Evolutionary conservation across 1,140 invertebrate genomes (phyloP).

Genomic region (Branchinecta lindahli): DNA sequence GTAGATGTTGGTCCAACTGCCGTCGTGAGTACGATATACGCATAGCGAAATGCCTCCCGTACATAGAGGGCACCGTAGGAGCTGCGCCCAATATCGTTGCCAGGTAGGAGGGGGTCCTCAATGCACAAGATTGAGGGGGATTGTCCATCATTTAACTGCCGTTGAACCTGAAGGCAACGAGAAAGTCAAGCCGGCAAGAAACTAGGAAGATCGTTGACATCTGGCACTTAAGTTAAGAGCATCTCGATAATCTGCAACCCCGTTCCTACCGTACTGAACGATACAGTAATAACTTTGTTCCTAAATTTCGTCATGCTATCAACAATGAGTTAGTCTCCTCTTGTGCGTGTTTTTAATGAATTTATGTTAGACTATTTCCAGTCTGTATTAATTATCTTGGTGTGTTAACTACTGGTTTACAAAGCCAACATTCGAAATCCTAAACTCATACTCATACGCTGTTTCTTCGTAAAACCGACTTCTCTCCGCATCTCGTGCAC

Average conservation of each 20-base stretch:
- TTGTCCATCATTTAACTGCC: constrained; percentile 82
- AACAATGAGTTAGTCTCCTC: too few species aligned
- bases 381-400: too few species aligned
- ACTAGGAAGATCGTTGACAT: neutral
- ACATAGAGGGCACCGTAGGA: constrained; percentile 81
- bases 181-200: constrained; percentile 1
- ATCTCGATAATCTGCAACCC: neutral
- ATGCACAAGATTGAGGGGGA: constrained; percentile 85
- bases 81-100: constrained; percentile 91
- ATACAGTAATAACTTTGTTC: too few species aligned
- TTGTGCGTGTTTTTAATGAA: too few species aligned
- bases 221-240: constrained; percentile 9
- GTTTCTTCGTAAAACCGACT: too few species aligned
- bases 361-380: too few species aligned
- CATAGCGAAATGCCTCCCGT: constrained; percentile 88
- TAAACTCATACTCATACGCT: too few species aligned
- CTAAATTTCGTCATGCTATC: too few species aligned
- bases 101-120: constrained; percentile 87
- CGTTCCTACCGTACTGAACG: constrained; percentile 11
- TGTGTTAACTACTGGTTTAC: too few species aligned
- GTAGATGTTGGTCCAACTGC: constrained; percentile 40
- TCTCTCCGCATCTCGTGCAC: too few species aligned
- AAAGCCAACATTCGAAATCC: too few species aligned
- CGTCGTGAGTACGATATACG: constrained; percentile 67
- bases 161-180: constrained; percentile 42